Evolutionary conservation across 2,888 invertebrate species (phyloP).

Genomic region (Lochmaea capreae): DNA sequence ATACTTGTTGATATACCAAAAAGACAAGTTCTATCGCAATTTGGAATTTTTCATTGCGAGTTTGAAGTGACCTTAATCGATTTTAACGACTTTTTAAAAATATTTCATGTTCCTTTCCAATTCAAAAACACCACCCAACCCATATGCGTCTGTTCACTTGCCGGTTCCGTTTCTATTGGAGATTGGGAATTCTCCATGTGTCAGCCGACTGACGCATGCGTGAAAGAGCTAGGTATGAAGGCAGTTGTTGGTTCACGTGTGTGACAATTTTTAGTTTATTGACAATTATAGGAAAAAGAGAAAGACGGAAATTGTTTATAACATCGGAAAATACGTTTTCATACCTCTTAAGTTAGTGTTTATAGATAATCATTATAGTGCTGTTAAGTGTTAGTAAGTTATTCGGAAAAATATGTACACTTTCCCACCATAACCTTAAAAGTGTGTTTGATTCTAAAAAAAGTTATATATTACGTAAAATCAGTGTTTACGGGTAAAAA

Average conservation of each 20-base stretch:
- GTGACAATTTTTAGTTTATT: conserved; percentile 50
- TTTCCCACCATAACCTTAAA: conserved; percentile 50
- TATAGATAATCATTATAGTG: conserved; percentile 25
- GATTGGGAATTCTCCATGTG: conserved; percentile 1
- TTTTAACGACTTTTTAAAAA: neutral
- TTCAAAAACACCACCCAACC: conserved; percentile 4
- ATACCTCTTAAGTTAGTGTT: conserved; percentile 25
- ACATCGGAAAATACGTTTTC: conserved; percentile 28
- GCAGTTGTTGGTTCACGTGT: conserved; percentile 53
- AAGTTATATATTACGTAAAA: conserved; percentile 47
- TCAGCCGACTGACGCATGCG: conserved; percentile 22
- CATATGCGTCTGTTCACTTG: neutral
- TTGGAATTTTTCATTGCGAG: no score
- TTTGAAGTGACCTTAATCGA: no score
- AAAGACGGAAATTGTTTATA: neutral
- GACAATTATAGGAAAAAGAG: conserved; percentile 44
- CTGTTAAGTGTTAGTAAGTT: conserved; percentile 29
- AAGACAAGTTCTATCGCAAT: no score
- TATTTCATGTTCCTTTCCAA: neutral
- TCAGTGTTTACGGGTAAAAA: conserved; percentile 20
- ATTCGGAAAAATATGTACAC: conserved; percentile 48
- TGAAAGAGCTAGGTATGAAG: conserved; percentile 42
- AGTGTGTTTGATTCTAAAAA: conserved; percentile 43
- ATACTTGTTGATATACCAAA: no score
- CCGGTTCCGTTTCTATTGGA: conserved; percentile 8